Base-by-base conservation (phyloP, 1,140 invertebrate genomes). In the Danaus plexippus region DNA sequence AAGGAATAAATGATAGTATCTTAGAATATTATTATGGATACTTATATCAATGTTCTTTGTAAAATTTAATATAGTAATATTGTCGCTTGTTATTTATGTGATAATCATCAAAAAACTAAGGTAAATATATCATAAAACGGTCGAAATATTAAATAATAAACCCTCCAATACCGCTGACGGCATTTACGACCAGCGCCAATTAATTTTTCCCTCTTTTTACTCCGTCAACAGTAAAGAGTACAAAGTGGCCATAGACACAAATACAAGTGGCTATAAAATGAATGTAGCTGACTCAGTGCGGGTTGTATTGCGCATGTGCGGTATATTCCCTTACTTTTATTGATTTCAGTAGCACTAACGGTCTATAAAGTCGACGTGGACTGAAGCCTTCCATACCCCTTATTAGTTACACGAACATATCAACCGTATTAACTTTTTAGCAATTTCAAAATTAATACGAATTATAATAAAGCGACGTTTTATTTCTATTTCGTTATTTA, bases 311-410 rank as follows among this genome's bases (percentile, higher is more conserved):
- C 87, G 87, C 87, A 88, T 88, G 87, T 80, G 85, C 87, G 77
- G 83, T 87, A 85, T 86, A 87, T 88, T 88, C 86, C 75, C 87
- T 86, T 80, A 88, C 87, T 90, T 90, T 90, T 90, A 90, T 90
- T 89, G 89, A 90, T 90, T 90, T 89, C 88, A 89, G 89, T 89
- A 89, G 89, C 88, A 87, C 86, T 89, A 89, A 89, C 88, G 87
- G 83, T 75, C 84, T 76, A 86, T 86, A 79, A 82, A 79, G 66
- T 74, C 77, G 75, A 81, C 80, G 78, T 80, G 80, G 76, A 79
- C 82, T 65, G 73, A 68, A 71, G 69, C 70, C 68, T 75, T 65
- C 72, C 81, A 81, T 83, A 67, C 78, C 75, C 77, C 80, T 87
- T 85, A 84, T 85, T 83, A 85, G 70, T 74, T 87, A 82, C 80